phyloP scores from a whole-genome alignment of 2,113 vertebrate species.

The Melanerpes aurifrons region DNA sequence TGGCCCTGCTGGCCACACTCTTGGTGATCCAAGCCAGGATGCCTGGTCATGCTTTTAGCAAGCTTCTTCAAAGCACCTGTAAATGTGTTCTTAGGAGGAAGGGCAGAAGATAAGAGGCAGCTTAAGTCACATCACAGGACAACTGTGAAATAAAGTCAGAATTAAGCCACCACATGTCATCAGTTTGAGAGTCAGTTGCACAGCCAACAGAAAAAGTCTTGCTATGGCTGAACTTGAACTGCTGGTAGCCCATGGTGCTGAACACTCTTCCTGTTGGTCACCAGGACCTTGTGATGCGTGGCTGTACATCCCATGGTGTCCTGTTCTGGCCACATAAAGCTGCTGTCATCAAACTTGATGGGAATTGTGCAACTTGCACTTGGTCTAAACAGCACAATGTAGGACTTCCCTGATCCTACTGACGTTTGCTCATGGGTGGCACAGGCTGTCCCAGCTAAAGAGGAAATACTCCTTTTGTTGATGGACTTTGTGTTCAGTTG shows the following conservation, averaged over 20 bases:
- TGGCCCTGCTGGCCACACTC: too few relatives aligned
- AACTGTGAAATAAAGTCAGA: neutral
- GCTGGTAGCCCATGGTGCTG: neutral
- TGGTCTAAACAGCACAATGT: neutral
- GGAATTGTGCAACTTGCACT: neutral
- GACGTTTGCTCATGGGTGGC: neutral
- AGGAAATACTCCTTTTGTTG: neutral
- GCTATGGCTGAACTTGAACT: neutral
- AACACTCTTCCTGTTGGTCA: neutral
- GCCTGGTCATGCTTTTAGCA: neutral
- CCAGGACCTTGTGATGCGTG: rapidly evolving
- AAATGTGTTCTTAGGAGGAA: neutral
- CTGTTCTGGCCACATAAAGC: neutral
- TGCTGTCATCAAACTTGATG: neutral
- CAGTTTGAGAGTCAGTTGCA: neutral
- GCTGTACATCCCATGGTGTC: neutral
- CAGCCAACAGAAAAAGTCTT: neutral
- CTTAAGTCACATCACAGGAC: neutral
- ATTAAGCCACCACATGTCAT: neutral
- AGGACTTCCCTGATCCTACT: neutral
- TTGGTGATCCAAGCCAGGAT: too few relatives aligned
- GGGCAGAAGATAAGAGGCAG: neutral
- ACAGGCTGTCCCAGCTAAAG: neutral
- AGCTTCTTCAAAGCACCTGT: neutral
- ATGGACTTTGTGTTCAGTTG: neutral